Evolutionary conservation across 2,797 vertebrate genomes (phyloP), one percentile per base, ranked within the genome.

Genomic region (Rhinophrynus dorsalis): DNA sequence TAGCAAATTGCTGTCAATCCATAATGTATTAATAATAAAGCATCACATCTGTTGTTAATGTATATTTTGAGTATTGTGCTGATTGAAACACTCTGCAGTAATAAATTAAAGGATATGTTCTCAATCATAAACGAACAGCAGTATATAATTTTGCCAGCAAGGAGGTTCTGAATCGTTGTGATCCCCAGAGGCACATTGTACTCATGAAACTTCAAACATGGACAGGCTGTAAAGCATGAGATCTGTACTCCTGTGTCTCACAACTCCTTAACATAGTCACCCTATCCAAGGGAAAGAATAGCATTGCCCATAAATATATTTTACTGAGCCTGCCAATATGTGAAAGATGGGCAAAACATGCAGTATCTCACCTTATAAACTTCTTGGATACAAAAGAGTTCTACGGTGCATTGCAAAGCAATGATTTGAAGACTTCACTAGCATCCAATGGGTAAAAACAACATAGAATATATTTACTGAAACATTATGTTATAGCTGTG

Each of bases 21-120:
- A 50, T 51, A 65, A 72, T 72, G 52, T 65, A 58, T 51, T 72
- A 42, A 58, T 72, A 65, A 52, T 51, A 72, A 57, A 71, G 12
- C 10, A 38, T 27, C 50, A 59, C 69, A 65, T 72, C 69, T 72
- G 61, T 65, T 72, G 33, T 26, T 7, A 10, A 48, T 42, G 10
- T 35, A 29, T 30, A 40, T 47, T 51, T 15, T 24, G 47, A 24
- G 47, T 12, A 27, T 9, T 26, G 2, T 26, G 20, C 20, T 72
- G 45, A 42, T 58, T 51, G 61, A 65, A 51, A 64, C 29, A 65
- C 29, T 70, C 48, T 18, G 37, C 8, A 21, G 23, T 27, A 37
- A 37, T 65, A 72, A 72, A 72, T 72, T 51, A 58, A 42, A 59
- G 17, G 23, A 23, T 29, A 20, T 21, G 29, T 38, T 30, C 18